Base-by-base conservation (phyloP, 2,888 invertebrate species). In the Xanthostigma xanthostigma region DNA sequence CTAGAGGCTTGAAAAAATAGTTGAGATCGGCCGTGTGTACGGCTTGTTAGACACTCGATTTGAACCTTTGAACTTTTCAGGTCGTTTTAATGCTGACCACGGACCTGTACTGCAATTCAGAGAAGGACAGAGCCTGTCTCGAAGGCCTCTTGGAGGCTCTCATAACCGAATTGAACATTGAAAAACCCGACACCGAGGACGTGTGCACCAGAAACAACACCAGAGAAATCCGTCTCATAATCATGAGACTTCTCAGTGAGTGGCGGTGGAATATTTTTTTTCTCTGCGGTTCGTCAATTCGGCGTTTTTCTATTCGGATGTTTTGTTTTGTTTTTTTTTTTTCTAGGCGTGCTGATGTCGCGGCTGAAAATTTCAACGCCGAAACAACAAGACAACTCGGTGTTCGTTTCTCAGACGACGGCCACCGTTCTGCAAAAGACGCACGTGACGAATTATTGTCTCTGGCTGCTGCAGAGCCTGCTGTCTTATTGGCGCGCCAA, bases 61-160 rank as follows among this genome's bases (percentile, higher is more conserved):
- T 27, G 6, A 27, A 27, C 1, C 6, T 27, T 27, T 27, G 6
- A 27, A 27, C 27, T 27, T 27, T 54, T n/a, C 50, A 84, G 83
- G 86, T 89, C 17, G 75, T 94, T 4, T 73, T 93, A 9, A 91
- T 93, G 84, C 69, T 94, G 46, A 89, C 90, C 1, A 81, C 85
- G 9, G 93, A 94, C 65, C 73, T 94, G 33, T 92, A 93, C 65
- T 84, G 86, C 0, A 83, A 82, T 58, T 84, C 85, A 36, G 91
- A 88, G 60, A 74, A 77, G 41, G 90, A 94, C 64, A 78, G 81
- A 57, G 73, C 76, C 0, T 84, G 87, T 35, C 70, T 94, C 13
- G 86, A 88, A 56, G 76, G 79, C 1, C 69, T 94, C 5, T 72
- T 94, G 1, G 73, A 76, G 12, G 76, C 84, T 0, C 69, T 92